Evolutionary conservation across 2,113 vertebrate genomes (phyloP).

Genomic region (Sciurus niger): DNA sequence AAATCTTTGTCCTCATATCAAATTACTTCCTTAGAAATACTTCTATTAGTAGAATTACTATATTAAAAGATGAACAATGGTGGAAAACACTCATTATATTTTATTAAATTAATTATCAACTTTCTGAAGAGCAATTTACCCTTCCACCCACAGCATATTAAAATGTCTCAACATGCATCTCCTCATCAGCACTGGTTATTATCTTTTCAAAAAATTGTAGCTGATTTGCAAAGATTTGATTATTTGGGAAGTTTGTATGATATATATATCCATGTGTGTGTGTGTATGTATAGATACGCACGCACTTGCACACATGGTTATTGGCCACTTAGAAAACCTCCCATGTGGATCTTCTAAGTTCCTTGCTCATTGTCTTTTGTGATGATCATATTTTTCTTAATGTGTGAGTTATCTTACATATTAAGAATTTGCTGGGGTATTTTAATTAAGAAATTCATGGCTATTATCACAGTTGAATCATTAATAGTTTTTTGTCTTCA

Average conservation of each 20-base stretch:
- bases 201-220: background rate
- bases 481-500: slow-evolving; percentile 19
- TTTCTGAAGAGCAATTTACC: slow-evolving; percentile 40
- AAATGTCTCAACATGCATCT: background rate
- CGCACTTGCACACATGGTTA: background rate
- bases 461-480: background rate
- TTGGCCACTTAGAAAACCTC: background rate
- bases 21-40: slow-evolving; percentile 60
- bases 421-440: slow-evolving; percentile 6
- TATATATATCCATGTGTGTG: too few species aligned
- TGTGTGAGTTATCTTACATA: background rate
- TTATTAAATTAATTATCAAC: background rate
- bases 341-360: slow-evolving; percentile 16
- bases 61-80: background rate
- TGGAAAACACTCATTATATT: background rate
- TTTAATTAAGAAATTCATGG: slow-evolving; percentile 59
- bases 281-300: too few species aligned
- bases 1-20: slow-evolving; percentile 30
- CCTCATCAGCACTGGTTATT: background rate
- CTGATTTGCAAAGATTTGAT: background rate
- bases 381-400: slow-evolving; percentile 34
- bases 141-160: background rate
- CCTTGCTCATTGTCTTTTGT: background rate
- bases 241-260: background rate
- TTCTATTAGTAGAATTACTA: background rate